These are phyloP conservation scores for Agrochola lychnidis DNA, from an alignment of 2,888 invertebrate genomes.

Conservation along the genomic window DNA sequence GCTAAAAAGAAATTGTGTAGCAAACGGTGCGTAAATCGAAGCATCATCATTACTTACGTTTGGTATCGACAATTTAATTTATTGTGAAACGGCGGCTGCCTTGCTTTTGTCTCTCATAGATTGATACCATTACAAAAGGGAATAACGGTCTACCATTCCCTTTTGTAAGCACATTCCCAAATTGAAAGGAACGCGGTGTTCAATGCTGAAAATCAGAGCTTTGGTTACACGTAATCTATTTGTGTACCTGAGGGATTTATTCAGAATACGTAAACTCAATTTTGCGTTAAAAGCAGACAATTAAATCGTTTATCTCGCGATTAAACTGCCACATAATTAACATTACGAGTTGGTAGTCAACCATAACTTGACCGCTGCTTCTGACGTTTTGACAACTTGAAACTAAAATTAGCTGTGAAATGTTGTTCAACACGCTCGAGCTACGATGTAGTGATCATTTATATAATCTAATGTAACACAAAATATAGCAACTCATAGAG, in stretches of 20 bases:
- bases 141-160: conserved; percentile 61
- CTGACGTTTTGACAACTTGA: conserved; percentile 55
- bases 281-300: conserved; percentile 32
- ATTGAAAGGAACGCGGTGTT: conserved; percentile 63
- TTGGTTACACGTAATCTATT: conserved; percentile 59
- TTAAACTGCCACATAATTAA: conserved; percentile 34
- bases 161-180: conserved; percentile 70
- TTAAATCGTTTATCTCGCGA: conserved; percentile 29
- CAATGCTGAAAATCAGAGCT: conserved; percentile 64
- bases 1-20: conserved; percentile 32
- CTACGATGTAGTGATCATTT: conserved; percentile 1
- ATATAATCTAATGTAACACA: conserved; percentile 6
- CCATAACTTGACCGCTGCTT: conserved; percentile 40
- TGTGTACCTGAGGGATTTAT: conserved; percentile 45
- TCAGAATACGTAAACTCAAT: conserved; percentile 34
- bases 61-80: conserved; percentile 65
- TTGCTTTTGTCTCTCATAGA: conserved; percentile 65
- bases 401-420: conserved; percentile 35
- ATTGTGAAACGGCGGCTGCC: conserved; percentile 55
- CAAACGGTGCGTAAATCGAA: conserved; percentile 52
- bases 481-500: conserved; percentile 26
- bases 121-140: conserved; percentile 67
- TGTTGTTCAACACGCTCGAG: conserved; percentile 7
- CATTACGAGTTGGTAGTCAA: conserved; percentile 16
- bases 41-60: conserved; percentile 53